These are phyloP conservation scores for Cranoglanis bouderius DNA, from an alignment of 2,113 vertebrate species.

Conservation along the genomic window DNA sequence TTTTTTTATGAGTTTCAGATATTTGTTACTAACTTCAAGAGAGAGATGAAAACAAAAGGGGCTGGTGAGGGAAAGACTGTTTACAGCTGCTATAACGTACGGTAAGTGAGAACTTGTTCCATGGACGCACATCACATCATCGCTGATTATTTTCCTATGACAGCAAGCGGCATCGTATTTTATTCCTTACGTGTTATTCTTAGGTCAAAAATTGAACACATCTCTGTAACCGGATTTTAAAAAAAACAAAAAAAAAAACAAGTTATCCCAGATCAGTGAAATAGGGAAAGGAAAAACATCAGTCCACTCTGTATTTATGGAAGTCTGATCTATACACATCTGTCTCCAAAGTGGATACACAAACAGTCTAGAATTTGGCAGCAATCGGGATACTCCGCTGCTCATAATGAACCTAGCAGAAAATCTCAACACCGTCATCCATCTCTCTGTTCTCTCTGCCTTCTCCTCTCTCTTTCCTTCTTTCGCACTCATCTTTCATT, in stretches of 20 bases:
- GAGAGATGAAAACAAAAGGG: background rate
- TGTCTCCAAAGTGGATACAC: constrained; percentile 17
- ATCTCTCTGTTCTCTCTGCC: constrained; percentile 28
- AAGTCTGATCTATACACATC: constrained; percentile 8
- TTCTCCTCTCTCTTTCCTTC: constrained; percentile 19
- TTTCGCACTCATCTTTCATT: constrained; percentile 41
- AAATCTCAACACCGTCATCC: constrained; percentile 27
- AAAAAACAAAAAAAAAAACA: background rate
- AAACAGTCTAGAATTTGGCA: constrained; percentile 21
- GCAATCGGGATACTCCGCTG: background rate
- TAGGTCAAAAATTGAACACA: background rate
- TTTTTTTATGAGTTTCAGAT: background rate
- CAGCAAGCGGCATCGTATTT: background rate
- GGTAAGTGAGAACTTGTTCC: background rate
- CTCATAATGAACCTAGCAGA: constrained; percentile 16
- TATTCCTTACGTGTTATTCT: background rate
- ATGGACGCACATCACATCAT: background rate
- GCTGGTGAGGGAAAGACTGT: background rate
- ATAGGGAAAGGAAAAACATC: background rate
- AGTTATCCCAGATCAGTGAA: background rate
- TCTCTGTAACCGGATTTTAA: background rate
- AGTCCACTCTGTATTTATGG: constrained; percentile 27
- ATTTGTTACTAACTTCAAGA: background rate
- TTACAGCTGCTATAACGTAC: background rate
- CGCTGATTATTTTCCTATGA: background rate